Base-by-base conservation (phyloP, 2,888 invertebrate species). In the Polydrusus tereticollis region DNA sequence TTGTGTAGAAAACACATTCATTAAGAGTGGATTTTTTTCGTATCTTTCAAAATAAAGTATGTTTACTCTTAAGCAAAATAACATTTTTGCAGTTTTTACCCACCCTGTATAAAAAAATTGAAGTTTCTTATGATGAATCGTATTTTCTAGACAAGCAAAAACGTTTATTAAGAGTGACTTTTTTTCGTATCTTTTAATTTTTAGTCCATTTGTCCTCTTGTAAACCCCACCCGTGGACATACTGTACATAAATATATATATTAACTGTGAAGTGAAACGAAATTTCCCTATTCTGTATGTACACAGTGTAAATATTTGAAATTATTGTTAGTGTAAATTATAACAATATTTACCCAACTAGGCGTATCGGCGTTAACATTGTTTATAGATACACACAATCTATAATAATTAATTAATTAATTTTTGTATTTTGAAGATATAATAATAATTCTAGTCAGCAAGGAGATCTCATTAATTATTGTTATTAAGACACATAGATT, bases 401-500 rank as follows among this genome's bases (percentile, higher is more conserved):
- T n/a, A 55, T 29, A 26, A 55, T 55, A 55, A 55, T 55, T 55
- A 29, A 55, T 52, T 26, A 21, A 52, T 23, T 5, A 18, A 12
- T 55, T 33, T 55, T 29, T n/a, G 52, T 29, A 14, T 14, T 55
- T 29, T 16, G 2, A 29, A 18, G 29, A 29, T 29, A 29, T 55
- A n/a, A n/a, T n/a, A n/a, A n/a, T 26, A 10, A 18, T 14, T 55
- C 52, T 55, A 55, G 52, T 55, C 52, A 55, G 52, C 52, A 16
- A 55, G 52, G 12, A 18, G 52, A 55, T 55, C 52, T 55, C 52
- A 55, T 29, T 29, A 29, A 55, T 55, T 55, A 55, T 55, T 16
- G 29, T 2, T 16, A 16, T 41, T 41, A n/a, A n/a, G n/a, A n/a
- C n/a, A n/a, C n/a, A n/a, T n/a, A n/a, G n/a, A n/a, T n/a, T n/a